These are phyloP conservation scores for Ophion costatus DNA, from an alignment of 2,888 invertebrate species.

Conservation along the genomic window DNA sequence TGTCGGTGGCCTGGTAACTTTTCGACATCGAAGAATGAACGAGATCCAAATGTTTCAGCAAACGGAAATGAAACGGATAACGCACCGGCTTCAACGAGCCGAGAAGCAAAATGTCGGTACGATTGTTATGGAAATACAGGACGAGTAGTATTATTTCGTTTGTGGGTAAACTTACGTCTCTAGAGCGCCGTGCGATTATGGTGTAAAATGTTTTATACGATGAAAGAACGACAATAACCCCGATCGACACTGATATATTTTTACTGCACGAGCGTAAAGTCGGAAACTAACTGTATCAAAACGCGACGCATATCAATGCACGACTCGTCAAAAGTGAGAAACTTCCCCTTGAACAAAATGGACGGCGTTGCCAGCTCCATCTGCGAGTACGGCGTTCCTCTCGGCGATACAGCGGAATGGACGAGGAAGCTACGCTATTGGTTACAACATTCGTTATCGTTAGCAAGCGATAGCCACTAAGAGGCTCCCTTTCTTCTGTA, in stretches of 20 bases:
- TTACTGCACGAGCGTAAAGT: constrained; percentile 17
- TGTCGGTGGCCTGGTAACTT: background rate
- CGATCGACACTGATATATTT: constrained; percentile 8
- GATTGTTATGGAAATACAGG: constrained; percentile 9
- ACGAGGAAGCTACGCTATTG: background rate
- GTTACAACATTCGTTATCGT: no score
- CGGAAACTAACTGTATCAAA: constrained; percentile 19
- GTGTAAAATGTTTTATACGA: background rate
- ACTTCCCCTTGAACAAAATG: background rate
- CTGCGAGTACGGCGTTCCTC: background rate
- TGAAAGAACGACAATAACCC: constrained; percentile 28
- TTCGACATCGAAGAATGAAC: background rate
- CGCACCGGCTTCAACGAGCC: constrained; percentile 9
- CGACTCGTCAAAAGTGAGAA: background rate
- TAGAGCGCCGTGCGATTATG: constrained; percentile 15
- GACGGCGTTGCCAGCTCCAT: constrained; percentile 3
- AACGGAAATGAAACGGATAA: background rate
- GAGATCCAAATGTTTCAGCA: background rate
- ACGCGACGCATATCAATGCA: background rate
- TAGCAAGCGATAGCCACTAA: no score
- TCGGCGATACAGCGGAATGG: background rate
- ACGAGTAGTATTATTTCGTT: background rate
- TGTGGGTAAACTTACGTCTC: constrained; percentile 27
- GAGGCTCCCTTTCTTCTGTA: no score
- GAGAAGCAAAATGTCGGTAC: constrained; percentile 8